phyloP scores from a whole-genome alignment of 2,797 vertebrate species.

The Acridotheres tristis region DNA sequence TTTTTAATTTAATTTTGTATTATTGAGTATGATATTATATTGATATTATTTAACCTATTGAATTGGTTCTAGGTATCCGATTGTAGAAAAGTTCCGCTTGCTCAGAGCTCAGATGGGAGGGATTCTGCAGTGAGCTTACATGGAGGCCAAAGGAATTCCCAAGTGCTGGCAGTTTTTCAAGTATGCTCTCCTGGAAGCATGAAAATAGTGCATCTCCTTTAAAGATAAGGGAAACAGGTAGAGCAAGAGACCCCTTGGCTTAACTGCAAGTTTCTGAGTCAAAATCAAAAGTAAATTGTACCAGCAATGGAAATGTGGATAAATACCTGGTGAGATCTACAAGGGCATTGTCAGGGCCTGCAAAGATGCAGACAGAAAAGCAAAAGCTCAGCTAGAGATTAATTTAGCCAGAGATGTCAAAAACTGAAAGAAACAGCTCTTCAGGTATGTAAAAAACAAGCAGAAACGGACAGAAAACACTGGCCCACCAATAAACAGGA shows the following conservation, averaged over 20 bases:
- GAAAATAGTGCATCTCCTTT: not conserved
- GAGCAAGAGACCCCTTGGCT: not conserved
- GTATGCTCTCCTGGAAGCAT: not conserved
- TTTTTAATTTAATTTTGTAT: not conserved
- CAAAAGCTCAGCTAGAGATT: not conserved
- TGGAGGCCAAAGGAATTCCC: not conserved
- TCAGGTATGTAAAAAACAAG: not conserved
- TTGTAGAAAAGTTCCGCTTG: not conserved
- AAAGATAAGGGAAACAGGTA: not conserved
- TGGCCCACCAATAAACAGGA: not conserved
- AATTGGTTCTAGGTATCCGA: not conserved
- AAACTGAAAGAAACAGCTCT: not conserved
- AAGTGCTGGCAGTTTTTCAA: not conserved
- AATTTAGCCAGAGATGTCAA: not conserved
- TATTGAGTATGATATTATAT: not conserved
- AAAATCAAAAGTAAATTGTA: not conserved
- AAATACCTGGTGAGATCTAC: not conserved
- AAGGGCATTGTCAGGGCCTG: not conserved
- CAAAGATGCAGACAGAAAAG: not conserved
- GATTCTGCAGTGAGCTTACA: not conserved
- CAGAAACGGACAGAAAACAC: not conserved
- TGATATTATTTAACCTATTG: not conserved
- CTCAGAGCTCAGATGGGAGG: not conserved
- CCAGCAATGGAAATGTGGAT: rapidly evolving
- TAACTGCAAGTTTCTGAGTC: not conserved